Evolutionary conservation across 2,797 vertebrate genomes (phyloP).

Genomic region (Tadarida brasiliensis): DNA sequence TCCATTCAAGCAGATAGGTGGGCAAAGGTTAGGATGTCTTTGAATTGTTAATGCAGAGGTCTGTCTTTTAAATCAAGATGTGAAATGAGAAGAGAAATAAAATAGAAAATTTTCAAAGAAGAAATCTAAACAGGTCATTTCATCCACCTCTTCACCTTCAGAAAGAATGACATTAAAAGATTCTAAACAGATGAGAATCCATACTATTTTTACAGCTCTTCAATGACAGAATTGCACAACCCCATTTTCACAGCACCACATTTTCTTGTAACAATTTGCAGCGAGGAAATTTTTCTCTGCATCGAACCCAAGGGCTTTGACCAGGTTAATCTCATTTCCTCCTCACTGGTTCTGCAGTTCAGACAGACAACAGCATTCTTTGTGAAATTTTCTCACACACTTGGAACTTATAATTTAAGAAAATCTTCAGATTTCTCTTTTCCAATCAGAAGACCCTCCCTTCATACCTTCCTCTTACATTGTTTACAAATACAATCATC

Average conservation of each 20-base stretch:
- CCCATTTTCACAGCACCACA: not conserved
- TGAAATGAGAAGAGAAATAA: constrained; percentile 66
- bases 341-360: not conserved
- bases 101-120: constrained; percentile 62
- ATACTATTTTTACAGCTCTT: constrained; percentile 57
- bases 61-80: constrained; percentile 57
- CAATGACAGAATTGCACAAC: constrained; percentile 51
- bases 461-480: constrained; percentile 28
- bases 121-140: constrained; percentile 57
- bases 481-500: not conserved
- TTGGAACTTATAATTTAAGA: constrained; percentile 21
- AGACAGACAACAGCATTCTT: not conserved
- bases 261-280: constrained; percentile 61
- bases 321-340: not conserved
- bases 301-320: not conserved
- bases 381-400: constrained; percentile 18
- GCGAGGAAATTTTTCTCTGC: constrained; percentile 40
- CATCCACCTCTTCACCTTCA: constrained; percentile 53
- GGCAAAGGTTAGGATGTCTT: constrained; percentile 73
- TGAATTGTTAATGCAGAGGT: constrained; percentile 63
- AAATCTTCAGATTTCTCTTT: constrained; percentile 40
- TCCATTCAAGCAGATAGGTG: constrained; percentile 34
- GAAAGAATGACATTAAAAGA: constrained; percentile 67
- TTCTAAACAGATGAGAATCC: constrained; percentile 61
- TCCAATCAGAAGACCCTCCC: not conserved